Evolutionary conservation across 2,113 vertebrate genomes (phyloP).

Genomic region (Anolis carolinensis): DNA sequence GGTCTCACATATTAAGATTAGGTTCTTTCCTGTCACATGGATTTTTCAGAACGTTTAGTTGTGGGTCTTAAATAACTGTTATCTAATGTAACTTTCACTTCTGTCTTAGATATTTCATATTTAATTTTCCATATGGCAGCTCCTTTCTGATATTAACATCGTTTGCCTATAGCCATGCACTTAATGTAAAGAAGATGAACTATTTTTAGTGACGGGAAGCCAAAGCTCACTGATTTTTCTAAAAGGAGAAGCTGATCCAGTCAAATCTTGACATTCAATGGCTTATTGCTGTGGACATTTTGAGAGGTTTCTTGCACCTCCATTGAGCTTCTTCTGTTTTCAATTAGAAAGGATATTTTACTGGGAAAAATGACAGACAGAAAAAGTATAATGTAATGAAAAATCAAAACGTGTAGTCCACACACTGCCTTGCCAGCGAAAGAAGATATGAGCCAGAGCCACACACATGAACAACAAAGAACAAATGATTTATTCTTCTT

Average conservation of each 20-base stretch:
- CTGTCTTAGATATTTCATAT: neutral
- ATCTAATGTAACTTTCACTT: constrained; percentile 5
- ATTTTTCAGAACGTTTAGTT: constrained; percentile 7
- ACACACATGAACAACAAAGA: too few species aligned
- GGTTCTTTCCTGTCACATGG: neutral
- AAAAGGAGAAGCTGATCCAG: neutral
- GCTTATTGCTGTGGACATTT: neutral
- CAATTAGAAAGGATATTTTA: neutral
- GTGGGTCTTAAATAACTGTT: neutral
- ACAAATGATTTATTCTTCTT: too few species aligned
- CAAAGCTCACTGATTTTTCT: constrained; percentile 2
- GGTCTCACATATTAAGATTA: neutral
- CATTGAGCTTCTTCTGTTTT: neutral
- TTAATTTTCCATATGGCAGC: neutral
- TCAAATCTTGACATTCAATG: neutral
- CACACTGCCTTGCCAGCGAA: too few species aligned
- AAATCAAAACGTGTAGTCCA: too few species aligned
- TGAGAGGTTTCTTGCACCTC: neutral
- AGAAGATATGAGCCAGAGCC: too few species aligned
- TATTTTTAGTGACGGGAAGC: constrained; percentile 6
- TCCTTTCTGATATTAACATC: neutral
- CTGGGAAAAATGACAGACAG: neutral
- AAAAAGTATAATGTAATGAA: too few species aligned
- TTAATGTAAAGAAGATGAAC: constrained; percentile 6
- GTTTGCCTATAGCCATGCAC: neutral